Conservation (phyloP, 2,888 invertebrate species). For the Caenorhabditis sp. region DNA sequence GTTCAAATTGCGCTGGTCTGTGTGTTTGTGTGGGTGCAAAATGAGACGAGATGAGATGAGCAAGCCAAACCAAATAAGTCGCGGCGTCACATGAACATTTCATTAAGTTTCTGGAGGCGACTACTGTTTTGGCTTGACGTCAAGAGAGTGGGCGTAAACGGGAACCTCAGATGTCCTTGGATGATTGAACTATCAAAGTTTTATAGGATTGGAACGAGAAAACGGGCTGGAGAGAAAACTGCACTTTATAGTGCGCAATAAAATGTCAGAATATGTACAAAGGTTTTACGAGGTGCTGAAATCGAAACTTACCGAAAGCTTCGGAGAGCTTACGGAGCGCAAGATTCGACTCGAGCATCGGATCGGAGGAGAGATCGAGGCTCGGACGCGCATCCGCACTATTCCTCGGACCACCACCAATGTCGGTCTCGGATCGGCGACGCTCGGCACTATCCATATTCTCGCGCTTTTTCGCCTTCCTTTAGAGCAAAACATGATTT, state of each 20-base stretch:
- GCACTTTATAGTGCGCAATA: slow-evolving; percentile 20
- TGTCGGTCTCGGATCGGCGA: slow-evolving; percentile 64
- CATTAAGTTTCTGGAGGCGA: slow-evolving; percentile 4
- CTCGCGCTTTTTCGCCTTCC: slow-evolving; percentile 51
- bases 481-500: slow-evolving; percentile 30
- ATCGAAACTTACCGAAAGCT: slow-evolving; percentile 70
- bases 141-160: neutral
- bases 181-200: too few relatives aligned
- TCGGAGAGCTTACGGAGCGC: slow-evolving; percentile 75
- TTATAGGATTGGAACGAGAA: neutral
- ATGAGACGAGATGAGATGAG: too few relatives aligned
- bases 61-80: slow-evolving; percentile 8
- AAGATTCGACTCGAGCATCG: slow-evolving; percentile 73
- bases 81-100: slow-evolving; percentile 36
- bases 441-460: slow-evolving; percentile 62
- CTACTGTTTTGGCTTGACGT: slow-evolving; percentile 22
- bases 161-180: neutral
- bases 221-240: neutral
- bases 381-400: slow-evolving; percentile 56
- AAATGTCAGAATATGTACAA: slow-evolving; percentile 26
- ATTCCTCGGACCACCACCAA: slow-evolving; percentile 43
- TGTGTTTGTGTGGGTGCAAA: too few relatives aligned
- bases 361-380: slow-evolving; percentile 65
- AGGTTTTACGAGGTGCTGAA: slow-evolving; percentile 20
- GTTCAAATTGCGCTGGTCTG: neutral